A percentile compares a stretch with the other conserved stretches of the same genome.
Evolutionary conservation across 2,888 invertebrate genomes (phyloP).

Genomic region (Phymatocera aterrima): DNA sequence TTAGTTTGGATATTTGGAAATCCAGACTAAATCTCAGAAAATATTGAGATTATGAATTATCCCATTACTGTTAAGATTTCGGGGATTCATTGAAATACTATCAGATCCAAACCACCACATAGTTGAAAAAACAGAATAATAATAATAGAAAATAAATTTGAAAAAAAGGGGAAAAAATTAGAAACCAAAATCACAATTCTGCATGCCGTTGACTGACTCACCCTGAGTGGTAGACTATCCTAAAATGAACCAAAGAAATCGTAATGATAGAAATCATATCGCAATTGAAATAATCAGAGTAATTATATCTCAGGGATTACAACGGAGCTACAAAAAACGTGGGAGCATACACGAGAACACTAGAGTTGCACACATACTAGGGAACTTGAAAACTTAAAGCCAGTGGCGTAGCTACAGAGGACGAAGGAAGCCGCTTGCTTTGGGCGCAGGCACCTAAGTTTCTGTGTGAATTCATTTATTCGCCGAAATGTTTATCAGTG

Average conservation of each 20-base stretch:
- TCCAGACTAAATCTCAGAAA: background rate
- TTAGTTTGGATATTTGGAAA: background rate
- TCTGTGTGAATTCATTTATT: no score
- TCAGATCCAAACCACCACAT: slow-evolving; percentile 57
- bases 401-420: no score
- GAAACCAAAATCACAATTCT: slow-evolving; percentile 45
- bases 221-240: slow-evolving; percentile 39
- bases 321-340: background rate
- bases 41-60: background rate
- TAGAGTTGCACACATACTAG: background rate
- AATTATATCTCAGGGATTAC: background rate
- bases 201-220: slow-evolving; percentile 37
- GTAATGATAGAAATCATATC: slow-evolving; percentile 24
- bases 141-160: slow-evolving; percentile 49
- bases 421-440: no score
- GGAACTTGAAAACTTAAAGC: background rate
- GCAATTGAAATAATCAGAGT: background rate
- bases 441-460: no score
- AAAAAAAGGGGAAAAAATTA: slow-evolving; percentile 44
- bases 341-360: background rate
- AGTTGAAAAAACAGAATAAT: slow-evolving; percentile 59
- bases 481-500: no score
- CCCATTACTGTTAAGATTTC: slow-evolving; percentile 7
- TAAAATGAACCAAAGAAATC: slow-evolving; percentile 40
- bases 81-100: slow-evolving; percentile 2